Percentiles rank a stretch among this genome's conserved stretches.
Conservation (phyloP, 2,113 vertebrate species). For the Taxidea taxus region DNA sequence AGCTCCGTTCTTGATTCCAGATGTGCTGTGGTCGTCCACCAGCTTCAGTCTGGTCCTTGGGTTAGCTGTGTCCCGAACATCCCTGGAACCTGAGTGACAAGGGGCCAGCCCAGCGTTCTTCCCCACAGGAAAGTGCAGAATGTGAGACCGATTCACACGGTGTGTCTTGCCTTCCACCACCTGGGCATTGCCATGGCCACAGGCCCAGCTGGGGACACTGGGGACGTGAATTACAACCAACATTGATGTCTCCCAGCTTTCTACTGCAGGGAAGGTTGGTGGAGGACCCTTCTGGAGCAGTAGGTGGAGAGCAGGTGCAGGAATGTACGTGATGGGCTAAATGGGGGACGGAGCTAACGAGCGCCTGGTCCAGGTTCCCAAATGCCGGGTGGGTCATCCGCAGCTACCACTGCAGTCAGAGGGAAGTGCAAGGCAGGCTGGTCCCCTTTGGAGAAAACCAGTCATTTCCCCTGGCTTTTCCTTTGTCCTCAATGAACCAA, state of each 20-base stretch:
- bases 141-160: fast-evolving
- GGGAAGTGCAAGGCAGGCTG: too few species aligned
- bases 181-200: fast-evolving
- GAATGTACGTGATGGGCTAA: background rate
- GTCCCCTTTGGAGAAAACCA: background rate
- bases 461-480: background rate
- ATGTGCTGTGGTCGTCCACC: fast-evolving
- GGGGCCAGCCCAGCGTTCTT: too few species aligned
- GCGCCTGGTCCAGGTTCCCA: background rate
- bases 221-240: background rate
- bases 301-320: background rate
- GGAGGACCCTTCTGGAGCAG: background rate
- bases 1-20: background rate
- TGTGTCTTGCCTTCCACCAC: background rate
- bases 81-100: background rate
- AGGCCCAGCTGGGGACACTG: background rate
- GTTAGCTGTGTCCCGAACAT: too few species aligned
- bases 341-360: background rate
- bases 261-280: background rate
- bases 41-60: background rate
- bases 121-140: background rate
- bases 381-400: fast-evolving
- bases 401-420: background rate
- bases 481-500: background rate
- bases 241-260: background rate